Percentiles rank a stretch among this genome's conserved stretches.
These are phyloP conservation scores for Chironomus tepperi DNA, from an alignment of 1,140 invertebrate genomes.

Conservation along the genomic window DNA sequence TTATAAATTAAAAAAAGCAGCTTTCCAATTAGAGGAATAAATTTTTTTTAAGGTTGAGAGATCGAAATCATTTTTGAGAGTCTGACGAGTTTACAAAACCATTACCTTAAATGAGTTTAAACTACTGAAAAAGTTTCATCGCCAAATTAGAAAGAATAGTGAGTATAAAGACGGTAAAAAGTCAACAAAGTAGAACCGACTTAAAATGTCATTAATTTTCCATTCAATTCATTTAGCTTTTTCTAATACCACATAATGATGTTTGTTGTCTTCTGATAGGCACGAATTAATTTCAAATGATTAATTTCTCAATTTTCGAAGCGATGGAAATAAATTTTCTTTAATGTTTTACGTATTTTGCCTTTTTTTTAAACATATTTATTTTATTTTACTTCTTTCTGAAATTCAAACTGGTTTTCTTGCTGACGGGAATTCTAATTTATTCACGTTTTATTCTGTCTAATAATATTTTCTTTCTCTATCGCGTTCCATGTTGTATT, in stretches of 20 bases:
- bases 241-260: slow-evolving; percentile 14
- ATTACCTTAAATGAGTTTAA: slow-evolving; percentile 14
- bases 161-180: background rate
- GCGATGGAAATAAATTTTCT: slow-evolving; percentile 9
- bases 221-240: background rate
- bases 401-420: background rate
- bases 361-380: background rate
- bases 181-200: slow-evolving; percentile 12
- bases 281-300: slow-evolving; percentile 5
- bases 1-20: no score
- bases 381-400: background rate
- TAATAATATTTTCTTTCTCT: background rate
- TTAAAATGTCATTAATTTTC: slow-evolving; percentile 15
- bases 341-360: background rate
- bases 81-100: background rate
- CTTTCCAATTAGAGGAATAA: no score
- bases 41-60: background rate
- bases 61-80: background rate
- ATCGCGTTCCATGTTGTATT: background rate
- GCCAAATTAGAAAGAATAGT: background rate
- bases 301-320: slow-evolving; percentile 2
- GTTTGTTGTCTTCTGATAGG: slow-evolving; percentile 12
- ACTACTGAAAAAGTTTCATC: background rate
- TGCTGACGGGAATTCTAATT: slow-evolving; percentile 7
- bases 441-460: background rate